Base-by-base conservation (phyloP, 2,797 vertebrate genomes). In the Darevskia mixta region DNA sequence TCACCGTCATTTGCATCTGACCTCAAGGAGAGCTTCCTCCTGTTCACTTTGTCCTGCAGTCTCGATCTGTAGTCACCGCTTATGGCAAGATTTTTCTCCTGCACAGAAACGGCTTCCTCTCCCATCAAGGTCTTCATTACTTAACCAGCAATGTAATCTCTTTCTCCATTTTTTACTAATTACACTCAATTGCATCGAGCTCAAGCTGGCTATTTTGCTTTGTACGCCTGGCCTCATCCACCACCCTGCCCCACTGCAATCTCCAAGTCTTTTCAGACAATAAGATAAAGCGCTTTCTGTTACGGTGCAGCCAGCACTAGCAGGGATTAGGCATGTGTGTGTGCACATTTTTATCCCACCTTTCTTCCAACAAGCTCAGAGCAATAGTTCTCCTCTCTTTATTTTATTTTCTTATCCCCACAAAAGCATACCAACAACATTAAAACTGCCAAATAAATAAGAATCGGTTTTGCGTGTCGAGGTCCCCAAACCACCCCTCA, bases 61-160 rank as follows among this genome's bases (percentile, higher is more conserved):
- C 91, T 38, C 71, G 81, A 67, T 90, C 88, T 0, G 0, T 2
- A 92, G 84, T 61, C 79, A 80, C 82, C 82, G 32, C 80, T 72
- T 89, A 73, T 87, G 89, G 79, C 69, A 89, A 90, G 79, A 94
- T 86, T 83, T 91, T 80, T 91, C 89, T 94, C 85, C 75, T 90
- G 58, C 75, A 58, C 71, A 71, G 69, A 25, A 9, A 87, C 88
- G 92, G 41, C 71, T 67, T 61, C 82, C n/a, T 55, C 66, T 93
- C 88, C 77, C 72, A 72, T 87, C 90, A 91, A 93, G 61, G 90
- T 92, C 0, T 0, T 91, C 91, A 89, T 91, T 92, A 92, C 88
- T 90, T 91, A 91, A 88, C 27, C 27, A 9, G 38, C 15, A 69
- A 82, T 83, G 73, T 86, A 88, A 92, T 88, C 87, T 67, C 75